Evolutionary conservation across 2,888 invertebrate genomes (phyloP), one percentile per base, ranked within the genome.

Genomic region (Drosophila gaucha): DNA sequence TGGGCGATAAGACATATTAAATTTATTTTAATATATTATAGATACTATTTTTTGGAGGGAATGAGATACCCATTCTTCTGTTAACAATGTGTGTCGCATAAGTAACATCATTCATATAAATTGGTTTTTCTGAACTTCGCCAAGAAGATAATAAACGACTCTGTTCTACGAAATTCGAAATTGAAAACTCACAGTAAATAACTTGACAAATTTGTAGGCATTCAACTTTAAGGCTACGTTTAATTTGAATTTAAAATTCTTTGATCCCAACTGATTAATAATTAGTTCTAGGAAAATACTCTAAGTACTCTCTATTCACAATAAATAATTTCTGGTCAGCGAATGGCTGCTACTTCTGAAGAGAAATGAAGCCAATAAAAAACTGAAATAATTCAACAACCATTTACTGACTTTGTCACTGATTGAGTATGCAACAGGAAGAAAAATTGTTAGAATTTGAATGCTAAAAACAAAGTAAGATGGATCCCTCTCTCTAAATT

Each of bases 151-250:
- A n/a, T n/a, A n/a, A n/a, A 18, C 18, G 1, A 18, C 10, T n/a
- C 22, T 35, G 16, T 16, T 35, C 35, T 16, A 2, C 16, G 6
- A 9, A 31, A 35, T 9, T 3, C 16, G 16, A 10, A 51, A 64
- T 31, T 60, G 65, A 9, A 43, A 49, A 52, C 62, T 43, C 52
- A 10, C 39, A 28, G 4, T 26, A 6, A 9, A 2, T n/a, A 2
- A 9, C 6, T 47, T 60, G 70, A 79, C 74, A 59, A 85, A 85
- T 85, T 65, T 54, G 39, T 24, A 39, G 64, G 46, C 44, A 51
- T 46, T 64, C 12, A 8, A n/a, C 14, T 57, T 36, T 44, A 6
- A 28, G 65, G 20, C 38, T 28, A 30, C n/a, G 20, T 14, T 16
- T 55, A 68, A n/a, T 22, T 47, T 22, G 18, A 68, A 77, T 79